Base-by-base conservation (phyloP, 1,140 invertebrate species). In the Magallana gigas region DNA sequence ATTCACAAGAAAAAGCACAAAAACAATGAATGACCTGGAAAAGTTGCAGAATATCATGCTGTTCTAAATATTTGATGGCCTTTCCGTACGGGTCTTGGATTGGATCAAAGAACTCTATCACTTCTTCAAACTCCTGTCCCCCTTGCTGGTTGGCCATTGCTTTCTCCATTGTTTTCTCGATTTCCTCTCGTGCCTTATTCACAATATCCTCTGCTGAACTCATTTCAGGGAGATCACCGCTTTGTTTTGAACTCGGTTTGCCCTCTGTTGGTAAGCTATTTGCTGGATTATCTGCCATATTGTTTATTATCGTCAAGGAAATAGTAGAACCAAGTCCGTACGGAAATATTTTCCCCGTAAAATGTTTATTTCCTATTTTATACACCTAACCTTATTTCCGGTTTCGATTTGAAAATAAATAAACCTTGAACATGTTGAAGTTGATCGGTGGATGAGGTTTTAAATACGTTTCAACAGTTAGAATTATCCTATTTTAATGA, bases 41-140 rank as follows among this genome's bases (percentile, higher is more conserved):
- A 11, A 94, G 86, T 80, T 93, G 92, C n/a, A 94, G 83, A 85
- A 94, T 93, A 81, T 93, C 92, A 83, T 94, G 93, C 36, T 92
- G 91, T 88, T 93, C 92, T 62, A 94, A 76, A 89, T 93, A 94
- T 87, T 88, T 92, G 29, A 93, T 91, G 18, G 93, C 93, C 91
- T 92, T 93, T 62, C 88, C 88, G 84, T 92, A 94, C 56, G 93
- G 93, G 88, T 94, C 93, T 87, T 92, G 91, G 18, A 92, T 88
- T 36, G 92, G 92, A 84, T 92, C 88, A 82, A 90, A 84, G 59
- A 90, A 91, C 48, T 86, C 86, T 3, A 86, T 36, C 2, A 86
- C 62, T 62, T 88, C 89, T 48, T 71, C 83, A 18, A 57, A 83
- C 6, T 83, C 81, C 57, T 58, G 64, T 11, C 68, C 85, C 11